phyloP scores from a whole-genome alignment of 1,140 invertebrate genomes.

The honey bee (Apis mellifera) region Amel_HAv3.1 CM009935.2:3652001-3652500 shows the following conservation, averaged over 20 bases:
- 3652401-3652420: conserved; percentile 43
- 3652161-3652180: too few species aligned
- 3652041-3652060: background rate
- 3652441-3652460: conserved; percentile 14
- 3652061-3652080: background rate
- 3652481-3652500: background rate
- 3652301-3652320: background rate
- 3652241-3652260: too few species aligned
- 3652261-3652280: conserved; percentile 17
- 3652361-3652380: conserved; percentile 59
- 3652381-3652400: conserved; percentile 31
- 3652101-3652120: background rate
- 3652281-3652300: conserved; percentile 27
- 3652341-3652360: conserved; percentile 56
- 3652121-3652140: background rate
- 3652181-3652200: background rate
- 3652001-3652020: background rate
- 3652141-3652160: too few species aligned
- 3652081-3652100: background rate
- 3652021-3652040: background rate
- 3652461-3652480: conserved; percentile 33
- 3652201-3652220: conserved; percentile 11
- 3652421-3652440: conserved; percentile 53
- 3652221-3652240: conserved; percentile 29
- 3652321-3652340: conserved; percentile 33